phyloP scores from a whole-genome alignment of 1,140 invertebrate species.

The Bombus consobrinus region DNA sequence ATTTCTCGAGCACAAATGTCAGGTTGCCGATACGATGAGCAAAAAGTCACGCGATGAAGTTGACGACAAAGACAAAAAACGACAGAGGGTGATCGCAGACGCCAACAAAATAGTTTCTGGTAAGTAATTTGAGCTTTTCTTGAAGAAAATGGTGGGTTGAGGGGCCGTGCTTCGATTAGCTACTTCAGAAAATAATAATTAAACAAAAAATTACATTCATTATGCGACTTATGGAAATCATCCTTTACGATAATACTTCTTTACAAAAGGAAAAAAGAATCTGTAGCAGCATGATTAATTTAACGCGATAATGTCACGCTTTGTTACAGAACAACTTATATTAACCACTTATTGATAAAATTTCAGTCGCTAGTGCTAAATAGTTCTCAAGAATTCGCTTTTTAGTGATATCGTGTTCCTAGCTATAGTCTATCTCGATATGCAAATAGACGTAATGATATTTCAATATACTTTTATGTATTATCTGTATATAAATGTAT shows the following conservation, averaged over 20 bases:
- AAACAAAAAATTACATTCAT: neutral
- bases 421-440: constrained; percentile 47
- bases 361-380: constrained; percentile 43
- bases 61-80: constrained; percentile 79
- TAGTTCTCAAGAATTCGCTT: constrained; percentile 42
- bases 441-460: neutral
- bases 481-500: constrained; percentile 6
- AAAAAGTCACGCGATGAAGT: constrained; percentile 76
- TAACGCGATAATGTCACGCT: constrained; percentile 65
- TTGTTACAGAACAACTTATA: constrained; percentile 48
- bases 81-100: constrained; percentile 78
- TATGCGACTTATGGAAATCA: constrained; percentile 35
- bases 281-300: constrained; percentile 58
- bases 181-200: constrained; percentile 43
- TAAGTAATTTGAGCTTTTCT: constrained; percentile 71
- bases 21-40: constrained; percentile 75
- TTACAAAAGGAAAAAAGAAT: neutral
- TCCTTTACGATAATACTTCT: constrained; percentile 31
- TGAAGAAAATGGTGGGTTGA: constrained; percentile 74
- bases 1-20: constrained; percentile 80
- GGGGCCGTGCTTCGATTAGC: constrained; percentile 78
- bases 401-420: constrained; percentile 71
- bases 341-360: constrained; percentile 56
- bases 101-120: constrained; percentile 80
- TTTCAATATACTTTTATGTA: neutral